Evolutionary conservation across 2,113 vertebrate species (phyloP).

Genomic region (Microtus oregoni): DNA sequence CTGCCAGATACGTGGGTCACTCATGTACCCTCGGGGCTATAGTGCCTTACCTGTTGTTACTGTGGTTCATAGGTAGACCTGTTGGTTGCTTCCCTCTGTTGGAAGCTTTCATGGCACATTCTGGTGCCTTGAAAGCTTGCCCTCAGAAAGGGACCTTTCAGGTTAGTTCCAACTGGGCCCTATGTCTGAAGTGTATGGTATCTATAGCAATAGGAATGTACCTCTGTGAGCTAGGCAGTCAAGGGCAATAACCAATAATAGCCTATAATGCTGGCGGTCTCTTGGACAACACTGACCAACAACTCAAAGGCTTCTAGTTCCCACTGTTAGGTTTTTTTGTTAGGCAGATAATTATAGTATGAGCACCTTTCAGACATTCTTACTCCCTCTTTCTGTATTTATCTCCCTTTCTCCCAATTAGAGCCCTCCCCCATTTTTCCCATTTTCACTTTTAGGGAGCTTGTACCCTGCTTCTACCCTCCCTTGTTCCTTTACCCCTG

Average conservation of each 20-base stretch:
- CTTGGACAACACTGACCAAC: background rate
- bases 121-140: background rate
- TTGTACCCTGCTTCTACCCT: background rate
- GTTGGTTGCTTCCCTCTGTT: background rate
- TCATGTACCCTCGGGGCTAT: background rate
- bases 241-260: background rate
- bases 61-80: background rate
- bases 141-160: background rate
- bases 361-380: background rate
- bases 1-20: background rate
- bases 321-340: background rate
- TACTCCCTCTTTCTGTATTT: background rate
- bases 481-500: background rate
- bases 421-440: background rate
- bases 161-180: background rate
- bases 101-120: background rate
- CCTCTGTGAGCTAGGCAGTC: background rate
- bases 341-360: background rate
- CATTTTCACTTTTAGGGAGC: background rate
- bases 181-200: background rate
- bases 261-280: background rate
- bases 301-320: background rate
- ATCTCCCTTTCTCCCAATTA: background rate
- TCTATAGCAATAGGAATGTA: background rate
- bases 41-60: background rate